Conservation (phyloP, 2,797 vertebrate genomes). For the Acanthopagrus latus region DNA sequence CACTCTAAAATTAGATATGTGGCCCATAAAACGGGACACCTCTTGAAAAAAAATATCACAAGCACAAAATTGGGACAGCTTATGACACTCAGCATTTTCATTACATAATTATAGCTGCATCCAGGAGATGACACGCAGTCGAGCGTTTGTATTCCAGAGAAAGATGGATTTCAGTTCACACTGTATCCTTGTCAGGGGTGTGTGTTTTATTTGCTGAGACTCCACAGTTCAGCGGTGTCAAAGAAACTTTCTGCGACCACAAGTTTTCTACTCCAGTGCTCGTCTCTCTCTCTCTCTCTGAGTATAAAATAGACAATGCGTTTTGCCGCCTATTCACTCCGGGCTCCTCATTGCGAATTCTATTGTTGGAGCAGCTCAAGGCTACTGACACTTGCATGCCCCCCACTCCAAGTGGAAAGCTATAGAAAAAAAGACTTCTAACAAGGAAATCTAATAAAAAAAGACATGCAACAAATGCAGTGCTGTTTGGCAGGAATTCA, state of each 20-base stretch:
- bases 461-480: conserved; percentile 14
- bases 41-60: background rate
- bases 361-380: conserved; percentile 62
- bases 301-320: conserved; percentile 30
- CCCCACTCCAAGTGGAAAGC: conserved; percentile 34
- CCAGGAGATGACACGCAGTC: background rate
- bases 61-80: conserved; percentile 9
- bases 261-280: conserved; percentile 18
- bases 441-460: conserved; percentile 36
- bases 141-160: background rate
- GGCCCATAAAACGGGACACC: conserved; percentile 14
- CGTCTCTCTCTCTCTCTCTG: conserved; percentile 26
- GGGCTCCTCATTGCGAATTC: conserved; percentile 36
- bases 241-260: conserved; percentile 3
- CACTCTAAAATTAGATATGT: conserved; percentile 19
- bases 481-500: conserved; percentile 8
- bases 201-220: background rate
- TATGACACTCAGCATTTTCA: conserved; percentile 7
- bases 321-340: conserved; percentile 34
- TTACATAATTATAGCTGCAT: conserved; percentile 15
- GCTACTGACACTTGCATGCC: conserved; percentile 42
- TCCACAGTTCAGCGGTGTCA: conserved; percentile 2
- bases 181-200: background rate
- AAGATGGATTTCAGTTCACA: background rate
- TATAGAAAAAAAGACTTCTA: conserved; percentile 33